A percentile compares a stretch with the other conserved stretches of the same genome.
These are phyloP conservation scores for Carpatolechia fugitivella DNA, from an alignment of 2,888 invertebrate species.

Conservation along the genomic window DNA sequence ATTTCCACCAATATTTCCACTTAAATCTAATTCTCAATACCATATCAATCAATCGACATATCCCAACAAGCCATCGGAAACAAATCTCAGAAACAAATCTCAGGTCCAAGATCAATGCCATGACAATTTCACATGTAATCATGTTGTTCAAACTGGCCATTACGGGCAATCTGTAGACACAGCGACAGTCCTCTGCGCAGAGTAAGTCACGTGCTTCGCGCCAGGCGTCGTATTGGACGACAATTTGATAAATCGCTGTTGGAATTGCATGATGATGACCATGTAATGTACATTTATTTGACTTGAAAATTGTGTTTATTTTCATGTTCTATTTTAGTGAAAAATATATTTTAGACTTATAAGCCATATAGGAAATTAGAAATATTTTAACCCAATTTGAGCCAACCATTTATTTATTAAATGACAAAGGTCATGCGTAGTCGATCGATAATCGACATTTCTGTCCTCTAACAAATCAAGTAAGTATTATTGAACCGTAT, in stretches of 20 bases:
- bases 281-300: neutral
- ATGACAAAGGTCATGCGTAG: too few relatives aligned
- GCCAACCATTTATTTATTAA: too few relatives aligned
- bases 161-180: constrained; percentile 30
- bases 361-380: too few relatives aligned
- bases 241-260: constrained; percentile 7
- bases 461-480: too few relatives aligned
- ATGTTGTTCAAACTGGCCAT: constrained; percentile 52
- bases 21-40: neutral
- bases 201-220: constrained; percentile 50
- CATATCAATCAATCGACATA: neutral
- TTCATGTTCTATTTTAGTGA: too few relatives aligned
- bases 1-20: too few relatives aligned
- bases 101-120: constrained; percentile 18
- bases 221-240: constrained; percentile 19
- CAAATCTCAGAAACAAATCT: constrained; percentile 26
- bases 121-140: constrained; percentile 50
- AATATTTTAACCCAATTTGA: too few relatives aligned
- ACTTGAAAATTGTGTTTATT: neutral
- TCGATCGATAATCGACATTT: too few relatives aligned
- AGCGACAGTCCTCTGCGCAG: constrained; percentile 2
- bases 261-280: neutral
- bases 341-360: too few relatives aligned
- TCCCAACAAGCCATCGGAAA: constrained; percentile 3
- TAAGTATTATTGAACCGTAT: too few relatives aligned